Percentiles rank a stretch among this genome's conserved stretches.
These are phyloP conservation scores for Callospermophilus lateralis DNA, from an alignment of 2,113 vertebrate genomes.

Conservation along the genomic window DNA sequence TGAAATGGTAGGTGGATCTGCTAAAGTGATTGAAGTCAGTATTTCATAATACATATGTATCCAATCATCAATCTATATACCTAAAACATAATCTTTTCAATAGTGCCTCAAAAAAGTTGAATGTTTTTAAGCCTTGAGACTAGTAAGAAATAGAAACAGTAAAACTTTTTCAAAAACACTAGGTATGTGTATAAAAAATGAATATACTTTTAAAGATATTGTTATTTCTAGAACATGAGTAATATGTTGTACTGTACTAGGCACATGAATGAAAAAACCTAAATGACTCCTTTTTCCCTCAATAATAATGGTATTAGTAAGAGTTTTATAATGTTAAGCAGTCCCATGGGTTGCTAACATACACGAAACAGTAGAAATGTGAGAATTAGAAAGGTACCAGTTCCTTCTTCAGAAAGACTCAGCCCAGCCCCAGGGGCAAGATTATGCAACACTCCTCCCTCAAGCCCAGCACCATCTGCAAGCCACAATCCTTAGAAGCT, in stretches of 20 bases:
- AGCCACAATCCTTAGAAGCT: too few relatives aligned
- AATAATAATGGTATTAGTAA: not conserved
- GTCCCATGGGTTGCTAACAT: not conserved
- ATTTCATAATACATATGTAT: not conserved
- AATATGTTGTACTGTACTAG: not conserved
- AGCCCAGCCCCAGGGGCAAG: accelerated
- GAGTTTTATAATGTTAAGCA: not conserved
- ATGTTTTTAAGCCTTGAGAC: not conserved
- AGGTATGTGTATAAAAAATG: not conserved
- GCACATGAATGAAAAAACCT: not conserved
- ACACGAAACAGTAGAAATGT: not conserved
- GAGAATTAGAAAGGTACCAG: not conserved
- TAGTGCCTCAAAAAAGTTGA: not conserved
- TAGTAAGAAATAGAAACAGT: not conserved
- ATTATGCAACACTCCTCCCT: accelerated
- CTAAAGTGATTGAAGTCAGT: not conserved
- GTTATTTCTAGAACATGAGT: not conserved
- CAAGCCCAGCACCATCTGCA: not conserved
- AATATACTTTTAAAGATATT: not conserved
- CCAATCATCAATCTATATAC: not conserved
- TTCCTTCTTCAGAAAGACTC: not conserved
- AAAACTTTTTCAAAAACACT: not conserved
- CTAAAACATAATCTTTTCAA: not conserved
- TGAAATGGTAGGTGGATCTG: not conserved
- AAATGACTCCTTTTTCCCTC: not conserved